Base-by-base conservation (phyloP, 2,113 vertebrate species). In the Dipodomys merriami region DNA sequence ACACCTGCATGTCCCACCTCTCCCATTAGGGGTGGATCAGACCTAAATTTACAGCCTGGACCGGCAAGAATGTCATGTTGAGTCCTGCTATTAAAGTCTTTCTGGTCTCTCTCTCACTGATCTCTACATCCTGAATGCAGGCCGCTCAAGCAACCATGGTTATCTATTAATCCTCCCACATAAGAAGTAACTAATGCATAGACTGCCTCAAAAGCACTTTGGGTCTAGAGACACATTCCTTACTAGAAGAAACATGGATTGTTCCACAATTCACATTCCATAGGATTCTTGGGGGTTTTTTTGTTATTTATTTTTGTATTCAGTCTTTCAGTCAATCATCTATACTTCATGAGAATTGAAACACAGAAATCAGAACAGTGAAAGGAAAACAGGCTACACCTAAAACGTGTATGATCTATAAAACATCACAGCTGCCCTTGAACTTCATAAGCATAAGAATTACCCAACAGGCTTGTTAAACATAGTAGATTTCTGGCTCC, bases 281-380 rank as follows among this genome's bases (percentile, higher is more conserved):
- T 1, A 57, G 7, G 27, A 57, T 5, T 83, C 16, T 57, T 18
- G 12, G 83, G 33, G 33, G 8, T 44, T 86, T 49, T 29, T 44
- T 67, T 80, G 29, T 29, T 44, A 60, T 53, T 44, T 27, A 20
- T 16, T 27, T 44, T 57, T 57, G 12, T 57, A 4, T 57, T 57
- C 15, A 3, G 53, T 57, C 16, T 15, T 57, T 57, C 53, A 16
- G 53, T 57, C 15, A 57, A 13, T 57, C 53, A 12, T 22, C 60
- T 82, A 62, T 88, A 30, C 30, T 25, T 64, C 80, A 5, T 83
- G 69, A 91, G 49, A 83, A 92, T 72, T 60, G 86, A 72, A 68
- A 29, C 27, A 88, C 22, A 93, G 57, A 93, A 82, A 88, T 64
- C 74, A 93, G 33, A 92, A 60, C 49, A 67, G 16, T 86, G 15